Conservation (phyloP, 2,797 vertebrate species). For the Mus minutoides region DNA sequence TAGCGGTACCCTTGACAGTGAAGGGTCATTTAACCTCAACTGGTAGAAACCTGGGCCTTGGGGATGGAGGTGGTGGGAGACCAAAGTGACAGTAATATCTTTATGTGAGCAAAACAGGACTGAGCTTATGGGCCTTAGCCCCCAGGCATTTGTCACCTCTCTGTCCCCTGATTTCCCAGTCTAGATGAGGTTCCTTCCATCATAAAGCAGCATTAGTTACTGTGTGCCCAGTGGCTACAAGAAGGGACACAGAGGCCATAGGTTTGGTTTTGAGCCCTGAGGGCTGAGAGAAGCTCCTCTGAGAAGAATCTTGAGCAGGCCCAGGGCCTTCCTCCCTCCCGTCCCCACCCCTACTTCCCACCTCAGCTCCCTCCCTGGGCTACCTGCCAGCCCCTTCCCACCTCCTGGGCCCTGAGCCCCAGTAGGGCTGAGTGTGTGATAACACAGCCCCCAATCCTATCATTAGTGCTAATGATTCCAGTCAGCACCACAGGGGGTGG, state of each 20-base stretch:
- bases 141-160: not conserved
- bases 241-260: not conserved
- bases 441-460: conserved; percentile 67
- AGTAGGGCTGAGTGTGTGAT: conserved; percentile 38
- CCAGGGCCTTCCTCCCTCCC: too few species aligned
- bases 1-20: too few species aligned
- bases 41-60: not conserved
- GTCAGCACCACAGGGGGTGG: conserved; percentile 65
- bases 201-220: not conserved
- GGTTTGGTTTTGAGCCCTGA: not conserved
- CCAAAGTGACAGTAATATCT: fast-evolving
- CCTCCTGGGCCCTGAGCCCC: not conserved
- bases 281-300: not conserved
- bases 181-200: not conserved
- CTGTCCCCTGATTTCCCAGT: not conserved
- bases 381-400: not conserved
- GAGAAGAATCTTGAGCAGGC: not conserved
- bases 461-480: conserved; percentile 82
- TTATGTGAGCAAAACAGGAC: fast-evolving
- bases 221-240: fast-evolving
- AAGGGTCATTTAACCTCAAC: not conserved
- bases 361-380: not conserved
- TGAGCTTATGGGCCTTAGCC: not conserved
- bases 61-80: not conserved
- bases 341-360: not conserved